Percentiles rank a stretch among this genome's conserved stretches.
Conservation (phyloP, 1,140 invertebrate genomes). For the Geopemphigus sp. region DNA sequence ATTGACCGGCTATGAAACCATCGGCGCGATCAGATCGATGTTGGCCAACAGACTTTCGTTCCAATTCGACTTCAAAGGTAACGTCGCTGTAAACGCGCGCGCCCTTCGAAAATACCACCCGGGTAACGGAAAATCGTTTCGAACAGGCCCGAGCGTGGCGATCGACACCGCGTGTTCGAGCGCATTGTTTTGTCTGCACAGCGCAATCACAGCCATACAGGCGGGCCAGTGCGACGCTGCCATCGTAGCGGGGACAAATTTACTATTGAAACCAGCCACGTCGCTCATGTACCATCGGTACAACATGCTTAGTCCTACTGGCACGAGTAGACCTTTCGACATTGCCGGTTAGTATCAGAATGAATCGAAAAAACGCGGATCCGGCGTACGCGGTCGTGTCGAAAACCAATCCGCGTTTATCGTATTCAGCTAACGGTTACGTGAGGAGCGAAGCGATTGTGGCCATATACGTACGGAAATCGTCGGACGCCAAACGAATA, state of each 20-base stretch:
- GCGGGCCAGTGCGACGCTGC: conserved; percentile 64
- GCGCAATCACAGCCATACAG: conserved; percentile 60
- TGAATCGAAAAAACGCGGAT: background rate
- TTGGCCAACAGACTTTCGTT: conserved; percentile 67
- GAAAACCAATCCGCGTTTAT: background rate
- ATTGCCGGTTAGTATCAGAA: conserved; percentile 18
- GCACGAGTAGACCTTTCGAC: conserved; percentile 48
- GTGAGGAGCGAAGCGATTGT: conserved; percentile 64
- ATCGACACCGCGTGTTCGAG: conserved; percentile 51
- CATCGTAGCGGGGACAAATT: conserved; percentile 63
- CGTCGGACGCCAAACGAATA: conserved; percentile 59
- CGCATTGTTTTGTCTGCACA: conserved; percentile 45
- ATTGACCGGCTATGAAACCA: conserved; percentile 63
- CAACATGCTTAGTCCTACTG: conserved; percentile 38
- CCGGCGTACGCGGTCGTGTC: too few relatives aligned
- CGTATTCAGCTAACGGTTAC: conserved; percentile 62
- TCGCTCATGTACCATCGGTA: conserved; percentile 57
- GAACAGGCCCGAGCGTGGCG: conserved; percentile 51
- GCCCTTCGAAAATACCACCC: too few relatives aligned
- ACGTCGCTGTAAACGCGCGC: too few relatives aligned
- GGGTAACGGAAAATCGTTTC: background rate
- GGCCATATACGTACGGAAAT: conserved; percentile 62
- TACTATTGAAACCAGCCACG: conserved; percentile 62
- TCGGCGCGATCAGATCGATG: conserved; percentile 67
- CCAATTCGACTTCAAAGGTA: conserved; percentile 65